Conservation (phyloP, 2,888 invertebrate species). For the Gerris lacustris region DNA sequence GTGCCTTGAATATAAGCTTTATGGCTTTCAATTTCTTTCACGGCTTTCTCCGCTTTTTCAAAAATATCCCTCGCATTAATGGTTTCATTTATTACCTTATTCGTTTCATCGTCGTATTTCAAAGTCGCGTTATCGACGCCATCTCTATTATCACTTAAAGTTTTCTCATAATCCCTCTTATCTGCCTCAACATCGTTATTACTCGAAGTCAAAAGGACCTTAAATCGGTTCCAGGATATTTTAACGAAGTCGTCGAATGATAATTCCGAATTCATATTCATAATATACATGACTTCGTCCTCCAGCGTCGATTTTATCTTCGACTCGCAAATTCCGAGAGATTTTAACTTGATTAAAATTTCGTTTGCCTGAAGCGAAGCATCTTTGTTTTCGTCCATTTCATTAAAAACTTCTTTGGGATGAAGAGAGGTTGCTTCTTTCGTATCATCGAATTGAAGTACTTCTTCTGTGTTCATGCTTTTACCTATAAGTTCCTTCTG, state of each 20-base stretch:
- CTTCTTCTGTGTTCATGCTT: not conserved
- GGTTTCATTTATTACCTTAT: conserved; percentile 43
- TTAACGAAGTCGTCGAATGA: not conserved
- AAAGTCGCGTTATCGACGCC: no score
- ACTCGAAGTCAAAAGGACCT: not conserved
- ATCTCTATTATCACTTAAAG: not conserved
- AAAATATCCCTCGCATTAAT: conserved; percentile 65
- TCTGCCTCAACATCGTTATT: not conserved
- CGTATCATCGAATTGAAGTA: not conserved
- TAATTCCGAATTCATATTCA: not conserved
- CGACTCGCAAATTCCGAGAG: not conserved
- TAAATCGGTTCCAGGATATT: not conserved
- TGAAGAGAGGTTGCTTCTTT: not conserved
- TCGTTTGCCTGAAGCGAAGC: not conserved
- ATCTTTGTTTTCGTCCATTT: not conserved
- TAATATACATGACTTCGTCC: not conserved
- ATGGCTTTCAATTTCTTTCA: conserved; percentile 59
- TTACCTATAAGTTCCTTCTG: not conserved
- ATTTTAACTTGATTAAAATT: not conserved
- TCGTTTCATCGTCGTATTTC: not conserved
- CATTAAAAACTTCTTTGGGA: not conserved
- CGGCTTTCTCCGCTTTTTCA: conserved; percentile 60
- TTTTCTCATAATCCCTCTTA: not conserved
- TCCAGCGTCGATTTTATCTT: not conserved
- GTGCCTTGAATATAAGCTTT: conserved; percentile 64